Percentiles rank a stretch among this genome's conserved stretches.
These are phyloP conservation scores for Parotocinclus haroldoi DNA, from an alignment of 2,797 vertebrate genomes.

Conservation along the genomic window DNA sequence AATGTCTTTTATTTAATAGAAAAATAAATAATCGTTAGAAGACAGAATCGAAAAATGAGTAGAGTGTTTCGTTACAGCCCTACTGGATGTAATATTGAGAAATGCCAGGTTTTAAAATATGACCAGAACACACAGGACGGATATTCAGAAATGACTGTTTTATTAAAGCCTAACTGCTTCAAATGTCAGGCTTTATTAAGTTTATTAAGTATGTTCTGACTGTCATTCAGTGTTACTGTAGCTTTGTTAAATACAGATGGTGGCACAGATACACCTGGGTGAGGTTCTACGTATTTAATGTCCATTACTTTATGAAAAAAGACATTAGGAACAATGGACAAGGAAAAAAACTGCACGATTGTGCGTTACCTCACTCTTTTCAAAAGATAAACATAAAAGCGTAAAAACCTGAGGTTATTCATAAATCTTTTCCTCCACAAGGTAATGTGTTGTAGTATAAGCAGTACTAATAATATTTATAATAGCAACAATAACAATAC, in stretches of 20 bases:
- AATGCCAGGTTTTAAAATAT: too few species aligned
- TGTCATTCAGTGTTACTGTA: too few species aligned
- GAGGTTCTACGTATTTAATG: constrained; percentile 33
- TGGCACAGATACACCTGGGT: neutral
- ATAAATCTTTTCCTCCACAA: neutral
- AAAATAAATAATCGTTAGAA: too few species aligned
- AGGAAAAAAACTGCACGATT: constrained; percentile 17
- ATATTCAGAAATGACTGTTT: too few species aligned
- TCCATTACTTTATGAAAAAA: constrained; percentile 1
- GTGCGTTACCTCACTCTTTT: neutral
- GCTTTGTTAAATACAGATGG: too few species aligned
- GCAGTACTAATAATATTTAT: neutral
- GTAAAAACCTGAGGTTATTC: constrained; percentile 24
- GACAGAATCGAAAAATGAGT: too few species aligned
- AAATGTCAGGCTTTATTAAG: too few species aligned
- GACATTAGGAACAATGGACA: constrained; percentile 11
- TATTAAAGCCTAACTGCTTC: too few species aligned
- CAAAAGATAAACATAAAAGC: constrained; percentile 1
- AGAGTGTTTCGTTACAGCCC: too few species aligned
- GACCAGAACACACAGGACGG: too few species aligned
- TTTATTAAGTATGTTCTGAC: neutral
- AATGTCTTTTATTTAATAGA: too few species aligned
- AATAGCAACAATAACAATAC: neutral
- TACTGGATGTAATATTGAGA: too few species aligned
- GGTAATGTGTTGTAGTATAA: constrained; percentile 6